Base-by-base conservation (phyloP, 2,888 invertebrate species). In the Sphinx pinastri region DNA sequence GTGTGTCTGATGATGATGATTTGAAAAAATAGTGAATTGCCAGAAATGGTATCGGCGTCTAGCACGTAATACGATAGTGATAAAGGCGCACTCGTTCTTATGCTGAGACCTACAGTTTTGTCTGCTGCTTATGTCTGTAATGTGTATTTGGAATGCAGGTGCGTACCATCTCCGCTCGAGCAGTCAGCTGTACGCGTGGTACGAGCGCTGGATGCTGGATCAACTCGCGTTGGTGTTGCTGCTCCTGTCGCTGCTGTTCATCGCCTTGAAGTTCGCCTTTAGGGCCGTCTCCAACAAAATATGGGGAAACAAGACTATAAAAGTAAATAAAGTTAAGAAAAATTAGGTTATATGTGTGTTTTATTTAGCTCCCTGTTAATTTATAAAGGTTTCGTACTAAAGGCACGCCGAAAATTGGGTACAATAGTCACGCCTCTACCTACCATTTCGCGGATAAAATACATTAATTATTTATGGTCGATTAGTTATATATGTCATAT, bases 161-260 rank as follows among this genome's bases (percentile, higher is more conserved):
- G 88, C 87, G 0, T 74, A 77, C 70, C 88, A 89, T 70, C 81
- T 88, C 0, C 84, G 89, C 0, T 86, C 89, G 0, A 81, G 82
- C 14, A 75, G 82, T 0, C 73, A 73, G 7, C 78, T 81, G 0
- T 88, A 88, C 81, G 49, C 78, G 12, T 89, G 87, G 85, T 88
- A 88, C 71, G 77, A 87, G 66, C 73, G 83, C 0, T 82, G 83
- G 81, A 82, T 88, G 84, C 68, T 89, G n/a, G 89, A 89, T 59
- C 84, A 84, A 57, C 12, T 83, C 0, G 83, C 79, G 0, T 66
- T 80, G 0, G n/a, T 84, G 0, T 0, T 81, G 0, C 16, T 72
- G 0, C 66, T 77, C 0, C 16, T 84, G 0, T 70, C 72, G 8
- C 1, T 77, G 5, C 8, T 81, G 12, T 74, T 71, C 2, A 14